Evolutionary conservation across 2,113 vertebrate species (phyloP).

Genomic region (Centrocercus urophasianus): DNA sequence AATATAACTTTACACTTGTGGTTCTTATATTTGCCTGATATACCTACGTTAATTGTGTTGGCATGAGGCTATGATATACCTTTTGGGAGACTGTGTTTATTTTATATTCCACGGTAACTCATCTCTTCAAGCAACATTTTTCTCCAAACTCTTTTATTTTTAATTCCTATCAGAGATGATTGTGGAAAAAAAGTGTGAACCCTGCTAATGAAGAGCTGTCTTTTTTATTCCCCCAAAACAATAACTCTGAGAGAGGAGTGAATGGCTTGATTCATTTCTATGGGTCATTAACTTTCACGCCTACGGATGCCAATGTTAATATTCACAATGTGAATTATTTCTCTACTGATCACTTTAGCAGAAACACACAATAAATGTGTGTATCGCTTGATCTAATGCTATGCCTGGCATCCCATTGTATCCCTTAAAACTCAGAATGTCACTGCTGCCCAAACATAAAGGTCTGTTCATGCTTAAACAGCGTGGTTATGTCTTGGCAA

Average conservation of each 20-base stretch:
- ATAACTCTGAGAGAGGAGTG: constrained; percentile 1
- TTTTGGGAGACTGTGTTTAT: not conserved
- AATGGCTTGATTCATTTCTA: constrained; percentile 40
- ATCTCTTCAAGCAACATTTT: not conserved
- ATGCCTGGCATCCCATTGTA: not conserved
- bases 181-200: not conserved
- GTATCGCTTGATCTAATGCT: fast-evolving
- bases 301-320: constrained; percentile 29
- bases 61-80: not conserved
- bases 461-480: not conserved
- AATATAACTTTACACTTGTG: not conserved
- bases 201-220: constrained; percentile 14
- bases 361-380: not conserved
- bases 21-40: not conserved
- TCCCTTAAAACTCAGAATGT: not conserved
- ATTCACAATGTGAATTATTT: constrained; percentile 38
- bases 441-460: not conserved
- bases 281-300: not conserved
- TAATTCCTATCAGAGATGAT: not conserved
- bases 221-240: constrained; percentile 26
- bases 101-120: not conserved
- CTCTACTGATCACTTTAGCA: not conserved
- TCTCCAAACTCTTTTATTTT: not conserved
- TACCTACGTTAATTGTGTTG: not conserved
- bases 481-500: not conserved